A percentile compares a stretch with the other conserved stretches of the same genome.
Conservation (phyloP, 1,140 invertebrate species). For the Heliconius eleuchia region DNA sequence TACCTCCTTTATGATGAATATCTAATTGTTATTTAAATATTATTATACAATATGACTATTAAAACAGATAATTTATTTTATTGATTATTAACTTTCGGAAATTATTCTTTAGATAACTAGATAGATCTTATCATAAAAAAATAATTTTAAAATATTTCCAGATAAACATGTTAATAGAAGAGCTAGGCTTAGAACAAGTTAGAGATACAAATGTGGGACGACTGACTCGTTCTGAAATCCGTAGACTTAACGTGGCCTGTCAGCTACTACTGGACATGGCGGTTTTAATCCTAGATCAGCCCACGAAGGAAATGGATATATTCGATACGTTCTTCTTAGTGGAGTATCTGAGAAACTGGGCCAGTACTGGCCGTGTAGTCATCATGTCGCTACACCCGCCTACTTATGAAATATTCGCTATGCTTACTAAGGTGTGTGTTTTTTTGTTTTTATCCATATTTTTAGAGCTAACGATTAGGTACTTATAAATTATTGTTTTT, state of each 20-base stretch:
- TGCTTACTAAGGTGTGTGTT: slow-evolving; percentile 86
- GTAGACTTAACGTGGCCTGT: slow-evolving; percentile 92
- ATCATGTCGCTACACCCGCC: slow-evolving; percentile 96
- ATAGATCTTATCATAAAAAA: too few relatives aligned
- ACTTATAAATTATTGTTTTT: too few relatives aligned
- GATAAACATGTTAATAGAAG: slow-evolving; percentile 93
- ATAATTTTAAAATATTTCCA: slow-evolving; percentile 47
- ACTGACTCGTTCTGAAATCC: slow-evolving; percentile 92
- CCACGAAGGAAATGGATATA: slow-evolving; percentile 96
- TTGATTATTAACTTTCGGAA: too few relatives aligned
- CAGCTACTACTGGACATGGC: slow-evolving; percentile 92
- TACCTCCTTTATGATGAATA: too few relatives aligned
- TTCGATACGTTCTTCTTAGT: slow-evolving; percentile 97
- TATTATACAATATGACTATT: too few relatives aligned
- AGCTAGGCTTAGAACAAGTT: slow-evolving; percentile 93
- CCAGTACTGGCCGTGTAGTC: slow-evolving; percentile 90
- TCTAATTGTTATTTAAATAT: too few relatives aligned
- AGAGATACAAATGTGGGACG: slow-evolving; percentile 88
- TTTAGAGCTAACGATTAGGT: neutral
- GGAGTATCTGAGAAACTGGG: slow-evolving; percentile 97
- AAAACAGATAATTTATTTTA: too few relatives aligned
- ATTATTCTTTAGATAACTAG: too few relatives aligned
- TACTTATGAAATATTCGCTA: slow-evolving; percentile 97
- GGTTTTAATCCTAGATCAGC: slow-evolving; percentile 92
- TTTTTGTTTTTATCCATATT: neutral